Evolutionary conservation across 2,797 vertebrate genomes (phyloP).

Genomic region (Meriones psammophilus): DNA sequence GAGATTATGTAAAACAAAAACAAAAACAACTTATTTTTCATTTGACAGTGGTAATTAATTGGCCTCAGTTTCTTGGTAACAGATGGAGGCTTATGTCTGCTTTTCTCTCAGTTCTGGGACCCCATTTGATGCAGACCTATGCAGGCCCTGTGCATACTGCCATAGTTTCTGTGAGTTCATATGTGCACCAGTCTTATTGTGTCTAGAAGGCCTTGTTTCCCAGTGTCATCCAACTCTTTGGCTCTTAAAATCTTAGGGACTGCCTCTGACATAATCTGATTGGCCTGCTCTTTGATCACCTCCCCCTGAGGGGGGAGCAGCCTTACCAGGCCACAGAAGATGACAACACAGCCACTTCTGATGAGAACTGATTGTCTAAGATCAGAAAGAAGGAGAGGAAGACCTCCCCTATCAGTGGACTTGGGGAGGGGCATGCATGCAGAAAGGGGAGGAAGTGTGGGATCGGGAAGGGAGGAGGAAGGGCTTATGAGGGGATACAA

Average conservation of each 20-base stretch:
- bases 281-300: no score
- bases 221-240: not conserved
- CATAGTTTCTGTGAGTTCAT: not conserved
- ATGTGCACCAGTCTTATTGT: not conserved
- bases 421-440: no score
- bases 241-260: not conserved
- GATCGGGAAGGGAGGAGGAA: no score
- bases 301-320: no score
- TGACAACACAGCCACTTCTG: no score
- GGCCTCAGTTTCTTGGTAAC: not conserved
- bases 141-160: not conserved
- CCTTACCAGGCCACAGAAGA: no score
- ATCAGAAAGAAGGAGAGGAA: no score
- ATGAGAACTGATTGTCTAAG: no score
- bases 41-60: not conserved
- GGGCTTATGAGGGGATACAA: no score
- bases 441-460: no score
- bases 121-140: not conserved
- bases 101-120: not conserved
- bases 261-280: no score
- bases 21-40: not conserved
- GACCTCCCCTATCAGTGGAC: no score
- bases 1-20: not conserved
- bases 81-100: not conserved
- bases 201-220: not conserved